Conservation (phyloP, 2,113 vertebrate genomes). For the Pelecanoides urinatrix region DNA sequence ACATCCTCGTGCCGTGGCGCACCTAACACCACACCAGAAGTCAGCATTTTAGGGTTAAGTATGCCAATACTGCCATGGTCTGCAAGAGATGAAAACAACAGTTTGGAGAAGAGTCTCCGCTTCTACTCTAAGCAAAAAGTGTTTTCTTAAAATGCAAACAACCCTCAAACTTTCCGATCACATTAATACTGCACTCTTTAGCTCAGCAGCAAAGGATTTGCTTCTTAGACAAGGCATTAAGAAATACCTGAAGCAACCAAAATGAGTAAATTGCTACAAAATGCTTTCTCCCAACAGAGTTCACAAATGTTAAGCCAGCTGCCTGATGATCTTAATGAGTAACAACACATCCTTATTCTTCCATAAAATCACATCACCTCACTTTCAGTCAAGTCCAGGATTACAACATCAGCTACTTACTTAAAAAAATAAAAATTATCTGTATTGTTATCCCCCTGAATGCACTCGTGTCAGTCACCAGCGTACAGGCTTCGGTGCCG, state of each 20-base stretch:
- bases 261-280: neutral
- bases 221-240: neutral
- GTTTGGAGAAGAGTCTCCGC: accelerated
- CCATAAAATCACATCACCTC: neutral
- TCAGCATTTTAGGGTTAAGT: neutral
- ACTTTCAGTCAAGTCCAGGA: neutral
- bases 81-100: neutral
- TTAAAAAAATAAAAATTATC: neutral
- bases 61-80: neutral
- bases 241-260: neutral
- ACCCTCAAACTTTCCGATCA: neutral
- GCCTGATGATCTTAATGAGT: neutral
- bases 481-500: accelerated
- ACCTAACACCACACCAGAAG: too few relatives aligned
- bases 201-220: neutral
- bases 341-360: neutral
- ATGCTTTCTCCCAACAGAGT: neutral
- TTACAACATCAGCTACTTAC: neutral
- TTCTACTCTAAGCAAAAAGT: neutral
- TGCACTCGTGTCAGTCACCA: neutral
- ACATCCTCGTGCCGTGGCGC: accelerated
- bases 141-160: neutral
- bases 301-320: neutral
- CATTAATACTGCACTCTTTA: neutral
- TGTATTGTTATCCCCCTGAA: neutral